These are phyloP conservation scores for Pachyuromys duprasi DNA, from an alignment of 2,797 vertebrate species.

Conservation along the genomic window DNA sequence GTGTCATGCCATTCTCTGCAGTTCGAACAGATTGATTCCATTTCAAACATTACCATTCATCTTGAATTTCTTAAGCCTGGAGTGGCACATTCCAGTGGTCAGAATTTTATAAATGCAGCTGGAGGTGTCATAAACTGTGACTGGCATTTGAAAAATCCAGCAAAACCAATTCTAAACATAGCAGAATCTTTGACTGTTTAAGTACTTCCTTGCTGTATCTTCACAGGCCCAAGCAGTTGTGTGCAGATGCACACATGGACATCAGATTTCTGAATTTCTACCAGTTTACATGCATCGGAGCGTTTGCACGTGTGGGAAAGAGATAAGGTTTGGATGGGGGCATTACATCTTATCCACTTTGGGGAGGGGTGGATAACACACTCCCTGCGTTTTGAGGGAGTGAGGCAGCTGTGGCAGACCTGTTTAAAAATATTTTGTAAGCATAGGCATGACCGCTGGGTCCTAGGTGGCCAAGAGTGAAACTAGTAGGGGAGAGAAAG, in stretches of 20 bases:
- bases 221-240: too few relatives aligned
- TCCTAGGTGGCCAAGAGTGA: constrained; percentile 2
- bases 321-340: background rate
- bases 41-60: constrained; percentile 29
- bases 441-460: background rate
- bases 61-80: constrained; percentile 50
- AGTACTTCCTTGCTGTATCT: background rate
- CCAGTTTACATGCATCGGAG: background rate
- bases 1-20: background rate
- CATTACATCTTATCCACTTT: constrained; percentile 38
- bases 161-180: constrained; percentile 13
- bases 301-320: background rate
- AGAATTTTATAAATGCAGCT: constrained; percentile 54
- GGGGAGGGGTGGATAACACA: background rate
- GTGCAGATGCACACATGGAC: rapidly evolving
- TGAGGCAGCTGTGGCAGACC: background rate
- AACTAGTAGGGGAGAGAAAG: background rate
- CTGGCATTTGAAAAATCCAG: constrained; percentile 36
- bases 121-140: constrained; percentile 17
- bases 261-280: background rate
- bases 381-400: constrained; percentile 25
- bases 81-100: constrained; percentile 58
- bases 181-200: constrained; percentile 37
- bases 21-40: background rate
- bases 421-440: constrained; percentile 74